phyloP scores from a whole-genome alignment of 1,140 invertebrate species.

The roundworm (Caenorhabditis elegans) region DNA sequence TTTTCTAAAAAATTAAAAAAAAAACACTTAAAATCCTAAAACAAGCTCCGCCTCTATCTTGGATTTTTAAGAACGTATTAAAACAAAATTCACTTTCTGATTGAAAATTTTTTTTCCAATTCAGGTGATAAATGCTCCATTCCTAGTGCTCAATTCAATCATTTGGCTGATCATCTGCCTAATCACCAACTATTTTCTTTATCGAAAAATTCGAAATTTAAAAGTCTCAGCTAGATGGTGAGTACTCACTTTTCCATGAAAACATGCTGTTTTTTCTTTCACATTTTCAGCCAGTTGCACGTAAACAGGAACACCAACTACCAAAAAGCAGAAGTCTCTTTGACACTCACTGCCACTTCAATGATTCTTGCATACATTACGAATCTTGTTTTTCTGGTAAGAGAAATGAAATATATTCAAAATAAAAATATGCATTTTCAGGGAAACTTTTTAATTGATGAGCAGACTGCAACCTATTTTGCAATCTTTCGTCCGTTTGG shows the following conservation, averaged over 20 bases:
- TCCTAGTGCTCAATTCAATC: background rate
- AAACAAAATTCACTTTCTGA: too few species aligned
- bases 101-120: background rate
- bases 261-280: background rate
- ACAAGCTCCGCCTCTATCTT: too few species aligned
- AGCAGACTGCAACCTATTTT: background rate
- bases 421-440: background rate
- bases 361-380: background rate
- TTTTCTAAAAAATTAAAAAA: too few species aligned
- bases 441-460: background rate
- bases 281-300: background rate
- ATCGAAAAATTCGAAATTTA: background rate
- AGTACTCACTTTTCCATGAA: background rate
- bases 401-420: background rate
- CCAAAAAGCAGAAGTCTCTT: background rate
- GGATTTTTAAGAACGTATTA: too few species aligned
- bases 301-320: background rate
- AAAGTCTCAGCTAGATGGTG: background rate
- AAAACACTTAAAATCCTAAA: too few species aligned
- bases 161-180: background rate
- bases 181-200: background rate
- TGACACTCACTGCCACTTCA: background rate
- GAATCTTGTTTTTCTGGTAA: background rate
- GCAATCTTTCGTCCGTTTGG: background rate
- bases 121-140: background rate